These are phyloP conservation scores for Anoplopoma fimbria DNA, from an alignment of 2,113 vertebrate genomes.

Conservation along the genomic window DNA sequence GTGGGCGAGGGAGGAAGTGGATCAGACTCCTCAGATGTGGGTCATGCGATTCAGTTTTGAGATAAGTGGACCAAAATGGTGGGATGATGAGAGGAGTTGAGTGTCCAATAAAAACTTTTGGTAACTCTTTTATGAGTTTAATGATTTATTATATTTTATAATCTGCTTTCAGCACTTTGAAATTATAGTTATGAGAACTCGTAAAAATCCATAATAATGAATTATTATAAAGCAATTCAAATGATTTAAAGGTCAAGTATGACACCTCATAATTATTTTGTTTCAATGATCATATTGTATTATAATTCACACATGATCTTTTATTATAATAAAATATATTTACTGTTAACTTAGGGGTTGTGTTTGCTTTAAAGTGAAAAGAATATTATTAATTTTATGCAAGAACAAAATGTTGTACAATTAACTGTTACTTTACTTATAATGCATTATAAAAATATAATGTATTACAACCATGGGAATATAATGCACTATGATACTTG, in stretches of 20 bases:
- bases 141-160: not conserved
- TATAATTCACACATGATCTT: no score
- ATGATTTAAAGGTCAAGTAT: no score
- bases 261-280: no score
- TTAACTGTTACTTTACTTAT: not conserved
- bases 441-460: not conserved
- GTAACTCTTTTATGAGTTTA: no score
- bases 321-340: not conserved
- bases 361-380: not conserved
- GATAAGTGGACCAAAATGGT: conserved; percentile 27
- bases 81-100: conserved; percentile 23
- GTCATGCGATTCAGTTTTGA: conserved; percentile 55
- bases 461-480: no score
- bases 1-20: conserved; percentile 61
- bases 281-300: no score
- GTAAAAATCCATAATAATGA: not conserved
- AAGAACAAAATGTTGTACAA: no score
- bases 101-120: conserved; percentile 27
- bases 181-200: not conserved
- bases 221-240: not conserved
- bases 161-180: not conserved
- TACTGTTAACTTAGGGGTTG: not conserved
- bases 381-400: no score
- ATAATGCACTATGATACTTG: no score
- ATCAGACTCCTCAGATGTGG: conserved; percentile 68